Conservation (phyloP, 2,888 invertebrate genomes). For the Perizoma flavofasciatum region DNA sequence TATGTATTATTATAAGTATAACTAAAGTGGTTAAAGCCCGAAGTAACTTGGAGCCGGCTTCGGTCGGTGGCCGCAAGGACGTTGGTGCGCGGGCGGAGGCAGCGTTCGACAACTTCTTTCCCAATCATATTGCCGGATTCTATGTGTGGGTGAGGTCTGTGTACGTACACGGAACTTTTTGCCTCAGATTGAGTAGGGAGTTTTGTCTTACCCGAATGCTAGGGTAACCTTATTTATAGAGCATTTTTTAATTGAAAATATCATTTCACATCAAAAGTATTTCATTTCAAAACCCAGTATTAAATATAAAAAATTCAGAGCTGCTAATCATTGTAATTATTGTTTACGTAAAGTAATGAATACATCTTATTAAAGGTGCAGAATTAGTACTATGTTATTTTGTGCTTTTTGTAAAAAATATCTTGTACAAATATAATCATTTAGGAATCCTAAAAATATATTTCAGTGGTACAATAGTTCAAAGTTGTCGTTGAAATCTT, state of each 20-base stretch:
- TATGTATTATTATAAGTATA: slow-evolving; percentile 18
- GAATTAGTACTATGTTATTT: no score
- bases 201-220: slow-evolving; percentile 20
- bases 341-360: neutral
- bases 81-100: slow-evolving; percentile 79
- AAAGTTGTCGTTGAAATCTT: neutral
- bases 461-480: no score
- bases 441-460: no score
- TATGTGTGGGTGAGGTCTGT: slow-evolving; percentile 43
- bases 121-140: slow-evolving; percentile 50
- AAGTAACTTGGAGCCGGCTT: slow-evolving; percentile 49
- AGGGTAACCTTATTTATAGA: slow-evolving; percentile 10
- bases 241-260: slow-evolving; percentile 1
- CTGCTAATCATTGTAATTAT: neutral
- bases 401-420: no score
- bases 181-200: slow-evolving; percentile 42
- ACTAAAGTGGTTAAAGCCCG: slow-evolving; percentile 26
- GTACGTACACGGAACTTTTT: slow-evolving; percentile 49
- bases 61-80: slow-evolving; percentile 82
- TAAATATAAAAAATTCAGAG: no score
- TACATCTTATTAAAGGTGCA: no score
- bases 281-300: no score
- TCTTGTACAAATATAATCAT: no score
- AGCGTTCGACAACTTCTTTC: slow-evolving; percentile 58
- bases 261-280: no score